Percentiles rank a stretch among this genome's conserved stretches.
Conservation (phyloP, 1,140 invertebrate species). For the Drosophila albomicans region DNA sequence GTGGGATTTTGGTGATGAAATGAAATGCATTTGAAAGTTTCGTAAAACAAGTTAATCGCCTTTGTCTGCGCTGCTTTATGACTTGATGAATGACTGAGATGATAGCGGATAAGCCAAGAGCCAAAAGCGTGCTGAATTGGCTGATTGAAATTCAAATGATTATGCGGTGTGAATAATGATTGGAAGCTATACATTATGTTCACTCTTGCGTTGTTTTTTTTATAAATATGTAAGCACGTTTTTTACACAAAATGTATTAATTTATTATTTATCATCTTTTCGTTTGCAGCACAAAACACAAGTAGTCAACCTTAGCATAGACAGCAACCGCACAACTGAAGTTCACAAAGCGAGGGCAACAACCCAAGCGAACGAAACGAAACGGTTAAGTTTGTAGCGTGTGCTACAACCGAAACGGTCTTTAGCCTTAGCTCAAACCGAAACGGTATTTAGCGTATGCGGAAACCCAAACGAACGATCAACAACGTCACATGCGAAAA, state of each 20-base stretch:
- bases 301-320: conserved; percentile 25
- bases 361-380: conserved; percentile 6
- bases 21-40: conserved; percentile 76
- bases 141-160: conserved; percentile 23
- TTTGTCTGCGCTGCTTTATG: conserved; percentile 40
- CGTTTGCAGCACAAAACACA: conserved; percentile 24
- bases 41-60: conserved; percentile 74
- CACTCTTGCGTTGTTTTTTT: background rate
- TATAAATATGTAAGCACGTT: conserved; percentile 3
- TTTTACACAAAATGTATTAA: background rate
- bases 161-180: conserved; percentile 4
- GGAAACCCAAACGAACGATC: conserved; percentile 30
- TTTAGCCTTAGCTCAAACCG: background rate
- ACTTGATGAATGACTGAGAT: conserved; percentile 18
- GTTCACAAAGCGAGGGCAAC: conserved; percentile 35
- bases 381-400: conserved; percentile 13
- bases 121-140: conserved; percentile 30
- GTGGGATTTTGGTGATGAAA: conserved; percentile 58
- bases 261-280: background rate
- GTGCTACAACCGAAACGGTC: background rate
- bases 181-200: background rate
- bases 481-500: conserved; percentile 21
- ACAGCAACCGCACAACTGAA: conserved; percentile 38
- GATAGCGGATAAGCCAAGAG: conserved; percentile 28
- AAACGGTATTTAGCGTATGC: background rate